phyloP scores from a whole-genome alignment of 2,888 invertebrate species.

The Lepidonotus clava region DNA sequence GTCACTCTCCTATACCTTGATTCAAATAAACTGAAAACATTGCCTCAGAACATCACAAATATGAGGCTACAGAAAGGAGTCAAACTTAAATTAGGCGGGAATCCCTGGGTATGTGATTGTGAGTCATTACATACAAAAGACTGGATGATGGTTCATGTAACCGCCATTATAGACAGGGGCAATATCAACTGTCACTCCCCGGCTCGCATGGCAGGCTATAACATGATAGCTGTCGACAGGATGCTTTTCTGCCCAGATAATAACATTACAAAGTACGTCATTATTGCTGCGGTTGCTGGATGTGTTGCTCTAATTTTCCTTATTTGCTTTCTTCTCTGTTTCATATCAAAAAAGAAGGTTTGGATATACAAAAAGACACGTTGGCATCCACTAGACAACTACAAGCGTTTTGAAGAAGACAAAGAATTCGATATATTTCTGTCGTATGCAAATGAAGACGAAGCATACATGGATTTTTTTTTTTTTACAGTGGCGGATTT shows the following conservation, averaged over 20 bases:
- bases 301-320: too few species aligned
- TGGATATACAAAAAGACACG: slow-evolving; percentile 51
- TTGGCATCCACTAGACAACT: slow-evolving; percentile 60
- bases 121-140: not conserved
- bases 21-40: not conserved
- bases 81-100: not conserved
- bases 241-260: not conserved
- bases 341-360: not conserved
- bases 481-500: too few species aligned
- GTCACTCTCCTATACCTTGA: not conserved
- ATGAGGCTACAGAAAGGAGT: not conserved
- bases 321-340: not conserved
- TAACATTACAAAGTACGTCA: not conserved
- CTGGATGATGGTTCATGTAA: not conserved
- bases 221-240: not conserved
- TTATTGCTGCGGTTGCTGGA: not conserved
- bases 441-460: slow-evolving; percentile 62
- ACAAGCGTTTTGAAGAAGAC: slow-evolving; percentile 58
- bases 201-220: not conserved
- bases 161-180: not conserved
- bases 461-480: too few species aligned
- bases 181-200: not conserved
- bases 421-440: slow-evolving; percentile 68
- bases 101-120: slow-evolving; percentile 38
- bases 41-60: not conserved